Evolutionary conservation across 2,888 invertebrate species (phyloP).

Genomic region (Phragmatobia fuliginosa): DNA sequence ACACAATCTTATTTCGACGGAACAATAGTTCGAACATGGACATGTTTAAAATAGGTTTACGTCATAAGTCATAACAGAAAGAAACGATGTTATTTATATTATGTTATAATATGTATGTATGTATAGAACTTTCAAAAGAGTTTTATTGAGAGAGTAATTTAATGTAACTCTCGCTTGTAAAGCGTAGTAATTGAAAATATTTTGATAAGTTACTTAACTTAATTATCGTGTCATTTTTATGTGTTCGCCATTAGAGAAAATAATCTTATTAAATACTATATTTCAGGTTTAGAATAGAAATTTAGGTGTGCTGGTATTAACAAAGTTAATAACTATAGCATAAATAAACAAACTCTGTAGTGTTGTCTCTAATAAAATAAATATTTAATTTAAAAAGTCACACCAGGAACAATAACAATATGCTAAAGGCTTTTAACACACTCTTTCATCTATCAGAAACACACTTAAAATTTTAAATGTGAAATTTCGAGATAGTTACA

Average conservation of each 20-base stretch:
- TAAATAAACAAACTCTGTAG: background rate
- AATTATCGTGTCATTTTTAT: too few relatives aligned
- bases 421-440: background rate
- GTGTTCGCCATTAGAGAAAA: too few relatives aligned
- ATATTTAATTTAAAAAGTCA: too few relatives aligned
- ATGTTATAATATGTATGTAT: conserved; percentile 2
- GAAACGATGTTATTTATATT: conserved; percentile 19
- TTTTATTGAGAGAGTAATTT: background rate
- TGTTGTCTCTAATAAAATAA: conserved; percentile 3
- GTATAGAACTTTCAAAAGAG: conserved; percentile 12
- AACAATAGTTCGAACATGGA: conserved; percentile 45
- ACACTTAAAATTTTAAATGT: background rate
- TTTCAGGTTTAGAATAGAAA: too few relatives aligned
- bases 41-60: conserved; percentile 44
- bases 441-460: background rate
- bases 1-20: conserved; percentile 38
- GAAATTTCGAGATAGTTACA: background rate
- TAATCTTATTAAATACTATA: too few relatives aligned
- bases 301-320: too few relatives aligned
- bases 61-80: conserved; percentile 26
- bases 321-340: background rate
- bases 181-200: too few relatives aligned
- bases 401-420: background rate
- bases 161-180: too few relatives aligned
- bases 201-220: too few relatives aligned